Evolutionary conservation across 2,797 vertebrate species (phyloP), one percentile per base, ranked within the genome.

Genomic region (Hybognathus amarus): DNA sequence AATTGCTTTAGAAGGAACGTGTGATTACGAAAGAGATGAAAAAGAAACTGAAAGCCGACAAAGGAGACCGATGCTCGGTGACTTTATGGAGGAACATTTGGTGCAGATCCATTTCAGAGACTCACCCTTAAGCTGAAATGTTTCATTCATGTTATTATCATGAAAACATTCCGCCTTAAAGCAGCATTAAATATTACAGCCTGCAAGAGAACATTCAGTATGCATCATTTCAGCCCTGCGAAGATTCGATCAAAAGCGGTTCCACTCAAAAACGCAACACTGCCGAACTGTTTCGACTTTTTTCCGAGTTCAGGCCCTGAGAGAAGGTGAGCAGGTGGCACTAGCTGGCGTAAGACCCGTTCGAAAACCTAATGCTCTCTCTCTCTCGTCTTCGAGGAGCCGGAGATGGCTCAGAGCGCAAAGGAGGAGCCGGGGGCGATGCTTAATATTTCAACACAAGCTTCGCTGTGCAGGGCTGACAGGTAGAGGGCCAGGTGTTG

Each of bases 371-470:
- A 67, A 54, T 73, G 71, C 69, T 79, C 24, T 52, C 56, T 85
- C 52, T 2, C 79, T 42, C 74, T 74, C 76, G 5, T 78, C 77
- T 71, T 79, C 38, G 63, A 85, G 75, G 40, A 83, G 86, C 84
- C 47, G 66, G 74, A 85, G 75, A 87, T 50, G 27, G 78, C 82
- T 83, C 85, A 80, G 76, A 74, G 68, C 70, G 56, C 77, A 20
- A 36, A 61, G 79, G 67, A 85, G 84, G 71, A 87, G 85, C 84
- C 70, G 59, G 61, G 83, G 89, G 81, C 83, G 79, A 77, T 71
- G 59, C 83, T 89, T 77, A 90, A 90, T 90, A 89, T 90, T 90
- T 90, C 82, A 90, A 89, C 88, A 85, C 83, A 85, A 87, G 85
- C 63, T 69, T 56, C 71, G 63, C 77, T 87, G 45, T 68, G 66